These are phyloP conservation scores for Zosterops hypoxanthus DNA, from an alignment of 2,113 vertebrate genomes.

Conservation along the genomic window DNA sequence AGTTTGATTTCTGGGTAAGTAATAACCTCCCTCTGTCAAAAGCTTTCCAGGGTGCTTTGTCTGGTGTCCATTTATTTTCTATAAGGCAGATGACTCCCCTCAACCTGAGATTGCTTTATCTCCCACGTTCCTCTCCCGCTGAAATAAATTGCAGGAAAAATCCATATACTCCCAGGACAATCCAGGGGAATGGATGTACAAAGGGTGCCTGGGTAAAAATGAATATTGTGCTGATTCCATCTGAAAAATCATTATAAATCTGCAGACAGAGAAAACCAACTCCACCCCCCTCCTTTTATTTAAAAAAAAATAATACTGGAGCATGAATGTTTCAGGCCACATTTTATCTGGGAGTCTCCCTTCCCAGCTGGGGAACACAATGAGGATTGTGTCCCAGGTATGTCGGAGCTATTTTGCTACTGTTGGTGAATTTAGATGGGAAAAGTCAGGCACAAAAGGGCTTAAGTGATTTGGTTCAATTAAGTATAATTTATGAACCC, in stretches of 20 bases:
- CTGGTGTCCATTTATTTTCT: neutral
- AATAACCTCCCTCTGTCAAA: neutral
- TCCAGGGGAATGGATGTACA: neutral
- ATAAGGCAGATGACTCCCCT: neutral
- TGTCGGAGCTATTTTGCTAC: neutral
- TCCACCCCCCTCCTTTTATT: neutral
- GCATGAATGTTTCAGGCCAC: neutral
- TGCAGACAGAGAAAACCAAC: neutral
- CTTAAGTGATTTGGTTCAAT: slow-evolving; percentile 3
- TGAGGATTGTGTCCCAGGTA: neutral
- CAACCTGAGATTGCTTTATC: neutral
- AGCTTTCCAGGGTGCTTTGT: neutral
- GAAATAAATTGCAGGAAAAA: neutral
- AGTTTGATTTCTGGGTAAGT: neutral
- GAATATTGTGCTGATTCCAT: neutral
- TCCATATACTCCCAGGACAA: neutral
- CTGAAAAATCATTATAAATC: neutral
- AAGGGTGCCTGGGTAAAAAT: neutral
- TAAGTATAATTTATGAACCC: neutral
- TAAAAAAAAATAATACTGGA: neutral
- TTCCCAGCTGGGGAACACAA: neutral
- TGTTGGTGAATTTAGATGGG: neutral
- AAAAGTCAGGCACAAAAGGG: slow-evolving; percentile 22
- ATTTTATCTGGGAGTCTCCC: neutral
- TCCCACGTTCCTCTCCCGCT: neutral